phyloP scores from a whole-genome alignment of 2,797 vertebrate species.

The Myotis vivesi region DNA sequence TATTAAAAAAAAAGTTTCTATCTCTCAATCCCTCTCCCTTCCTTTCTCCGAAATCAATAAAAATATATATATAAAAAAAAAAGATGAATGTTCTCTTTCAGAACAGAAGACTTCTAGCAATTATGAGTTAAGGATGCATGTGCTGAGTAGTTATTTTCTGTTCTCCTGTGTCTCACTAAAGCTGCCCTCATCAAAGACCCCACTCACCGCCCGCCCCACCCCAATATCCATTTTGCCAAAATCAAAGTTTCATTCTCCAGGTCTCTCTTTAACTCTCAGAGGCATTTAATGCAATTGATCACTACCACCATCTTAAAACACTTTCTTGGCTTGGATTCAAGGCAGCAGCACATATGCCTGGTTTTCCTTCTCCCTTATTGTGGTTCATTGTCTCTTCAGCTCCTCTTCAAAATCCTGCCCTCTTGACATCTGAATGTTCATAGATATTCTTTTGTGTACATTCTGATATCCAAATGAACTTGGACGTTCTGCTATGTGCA shows the following conservation, averaged over 20 bases:
- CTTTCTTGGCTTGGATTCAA: not conserved
- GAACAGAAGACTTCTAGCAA: not conserved
- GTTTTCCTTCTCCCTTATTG: not conserved
- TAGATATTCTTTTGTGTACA: not conserved
- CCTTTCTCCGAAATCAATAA: too few relatives aligned
- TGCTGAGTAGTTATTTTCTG: not conserved
- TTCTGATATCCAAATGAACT: not conserved
- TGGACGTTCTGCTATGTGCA: not conserved
- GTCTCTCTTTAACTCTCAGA: not conserved
- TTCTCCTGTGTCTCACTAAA: not conserved
- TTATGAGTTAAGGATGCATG: not conserved
- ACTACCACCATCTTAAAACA: not conserved
- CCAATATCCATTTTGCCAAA: not conserved
- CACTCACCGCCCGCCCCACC: too few relatives aligned
- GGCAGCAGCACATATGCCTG: not conserved
- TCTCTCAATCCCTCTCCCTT: too few relatives aligned
- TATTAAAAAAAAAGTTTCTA: too few relatives aligned
- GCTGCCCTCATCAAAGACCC: not conserved
- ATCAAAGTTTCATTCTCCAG: conserved; percentile 2
- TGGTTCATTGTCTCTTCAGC: not conserved
- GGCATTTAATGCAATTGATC: not conserved
- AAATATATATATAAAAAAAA: too few relatives aligned
- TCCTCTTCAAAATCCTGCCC: not conserved
- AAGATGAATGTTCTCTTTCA: conserved; percentile 26
- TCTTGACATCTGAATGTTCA: not conserved